Base-by-base conservation (phyloP, 1,140 invertebrate species). In the Drosophila punjabiensis region DNA sequence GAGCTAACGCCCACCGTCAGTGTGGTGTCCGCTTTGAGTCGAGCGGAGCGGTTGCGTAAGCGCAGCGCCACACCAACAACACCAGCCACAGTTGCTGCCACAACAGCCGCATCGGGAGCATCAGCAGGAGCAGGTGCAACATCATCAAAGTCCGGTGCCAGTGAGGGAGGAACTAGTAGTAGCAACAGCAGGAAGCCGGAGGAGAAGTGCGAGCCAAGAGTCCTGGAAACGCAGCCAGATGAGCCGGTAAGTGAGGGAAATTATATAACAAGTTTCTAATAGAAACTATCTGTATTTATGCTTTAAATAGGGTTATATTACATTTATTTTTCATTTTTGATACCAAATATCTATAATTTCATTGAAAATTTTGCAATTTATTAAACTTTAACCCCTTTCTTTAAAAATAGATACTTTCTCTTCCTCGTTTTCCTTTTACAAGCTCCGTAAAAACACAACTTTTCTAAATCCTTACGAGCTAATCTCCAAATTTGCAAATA, bases 201-300 rank as follows among this genome's bases (percentile, higher is more conserved):
- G 47, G 83, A 93, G 47, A 88, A 87, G 71, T 93, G 93, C 56
- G 92, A 93, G 41, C 86, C 92, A 2, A 92, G 74, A 66, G 81
- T 93, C 32, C 61, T 93, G 39, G 92, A 93, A 56, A 61, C 84
- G 47, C 67, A 85, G 53, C 92, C 92, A 47, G 79, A 91, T 35
- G 92, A 93, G 67, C 92, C 92, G 81, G 92, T 93, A 77, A 93
- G 87, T 20, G 30, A 5, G 1, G 3, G 3, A 20, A n/a, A n/a
- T 24, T 20, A 5, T 16, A 1, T 14, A 24, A 7, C 4, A 14
- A 24, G 24, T 24, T 24, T 24, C 24, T 24, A 24, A 24, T 24
- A 24, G 24, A 24, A 24, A 24, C 24, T 24, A 2, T 24, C 24
- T 24, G 2, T 20, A 20, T 24, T 20, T 13, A 18, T 14, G 6